phyloP scores from a whole-genome alignment of 2,888 invertebrate genomes.

The Agrotis puta region DNA sequence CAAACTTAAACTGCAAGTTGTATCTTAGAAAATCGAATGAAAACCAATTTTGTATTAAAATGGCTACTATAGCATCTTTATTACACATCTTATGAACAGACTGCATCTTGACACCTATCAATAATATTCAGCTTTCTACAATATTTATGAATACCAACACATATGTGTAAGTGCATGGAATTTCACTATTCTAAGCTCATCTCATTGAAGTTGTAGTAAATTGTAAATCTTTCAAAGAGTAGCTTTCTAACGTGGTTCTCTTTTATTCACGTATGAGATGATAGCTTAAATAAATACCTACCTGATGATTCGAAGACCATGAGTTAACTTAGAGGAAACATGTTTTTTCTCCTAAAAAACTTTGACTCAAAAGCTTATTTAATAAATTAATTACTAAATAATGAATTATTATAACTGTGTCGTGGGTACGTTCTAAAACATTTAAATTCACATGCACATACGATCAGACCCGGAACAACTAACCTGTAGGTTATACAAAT shows the following conservation, averaged over 20 bases:
- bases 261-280: background rate
- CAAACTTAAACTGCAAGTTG: background rate
- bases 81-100: background rate
- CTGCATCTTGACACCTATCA: background rate
- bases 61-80: background rate
- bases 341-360: too few species aligned
- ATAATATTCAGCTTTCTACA: constrained; percentile 27
- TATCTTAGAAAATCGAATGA: background rate
- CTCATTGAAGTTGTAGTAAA: constrained; percentile 8
- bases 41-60: background rate
- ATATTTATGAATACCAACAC: constrained; percentile 8
- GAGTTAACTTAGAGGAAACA: too few species aligned
- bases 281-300: too few species aligned
- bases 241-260: constrained; percentile 30
- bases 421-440: too few species aligned
- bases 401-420: too few species aligned
- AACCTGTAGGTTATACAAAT: too few species aligned
- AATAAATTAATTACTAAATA: too few species aligned
- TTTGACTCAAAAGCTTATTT: too few species aligned
- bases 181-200: background rate
- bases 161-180: background rate
- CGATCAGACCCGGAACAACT: too few species aligned
- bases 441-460: too few species aligned
- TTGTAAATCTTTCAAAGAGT: constrained; percentile 2
- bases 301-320: too few species aligned